Evolutionary conservation across 2,797 vertebrate species (phyloP).

Genomic region (Buceros bicornis): DNA sequence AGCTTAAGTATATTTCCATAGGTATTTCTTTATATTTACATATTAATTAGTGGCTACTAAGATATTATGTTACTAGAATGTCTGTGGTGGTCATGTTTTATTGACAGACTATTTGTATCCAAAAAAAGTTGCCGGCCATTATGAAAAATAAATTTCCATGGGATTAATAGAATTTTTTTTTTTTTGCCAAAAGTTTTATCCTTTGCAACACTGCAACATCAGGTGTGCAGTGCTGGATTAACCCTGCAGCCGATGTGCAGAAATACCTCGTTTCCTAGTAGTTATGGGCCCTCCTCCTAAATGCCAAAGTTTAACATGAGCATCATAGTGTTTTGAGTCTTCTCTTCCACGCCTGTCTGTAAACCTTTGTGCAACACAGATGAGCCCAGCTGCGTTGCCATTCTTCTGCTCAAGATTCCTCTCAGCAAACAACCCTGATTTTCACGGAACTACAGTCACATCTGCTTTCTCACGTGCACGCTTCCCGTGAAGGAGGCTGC

Average conservation of each 20-base stretch:
- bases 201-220: background rate
- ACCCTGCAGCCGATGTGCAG: background rate
- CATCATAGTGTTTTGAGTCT: background rate
- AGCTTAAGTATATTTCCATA: slow-evolving; percentile 81
- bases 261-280: background rate
- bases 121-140: slow-evolving; percentile 51
- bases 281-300: background rate
- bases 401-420: background rate
- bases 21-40: slow-evolving; percentile 80
- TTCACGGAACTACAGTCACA: background rate
- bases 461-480: background rate
- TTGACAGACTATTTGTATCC: slow-evolving; percentile 61
- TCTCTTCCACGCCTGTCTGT: background rate
- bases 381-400: background rate
- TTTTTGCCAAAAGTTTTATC: background rate
- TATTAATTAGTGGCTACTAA: slow-evolving; percentile 78
- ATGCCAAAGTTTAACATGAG: background rate
- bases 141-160: slow-evolving; percentile 64
- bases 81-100: slow-evolving; percentile 75
- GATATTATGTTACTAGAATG: slow-evolving; percentile 75
- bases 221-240: background rate
- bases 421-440: background rate
- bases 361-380: background rate
- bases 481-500: background rate
- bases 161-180: slow-evolving; percentile 7